A percentile compares a stretch with the other conserved stretches of the same genome.
Evolutionary conservation across 2,888 invertebrate species (phyloP).

Genomic region (Clostera curtula): DNA sequence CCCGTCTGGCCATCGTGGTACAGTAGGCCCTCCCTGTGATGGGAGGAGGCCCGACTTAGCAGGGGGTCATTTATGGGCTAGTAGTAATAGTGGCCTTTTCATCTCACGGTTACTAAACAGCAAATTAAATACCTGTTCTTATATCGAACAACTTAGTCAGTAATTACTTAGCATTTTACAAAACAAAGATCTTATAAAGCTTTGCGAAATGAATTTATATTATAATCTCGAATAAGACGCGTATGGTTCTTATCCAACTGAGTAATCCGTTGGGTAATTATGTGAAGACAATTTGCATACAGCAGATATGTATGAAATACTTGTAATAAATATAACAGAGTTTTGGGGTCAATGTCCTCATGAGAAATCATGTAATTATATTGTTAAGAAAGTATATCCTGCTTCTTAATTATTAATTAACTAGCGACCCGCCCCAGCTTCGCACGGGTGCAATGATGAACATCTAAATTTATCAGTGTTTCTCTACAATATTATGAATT

Average conservation of each 20-base stretch:
- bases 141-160: constrained; percentile 8
- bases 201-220: constrained; percentile 37
- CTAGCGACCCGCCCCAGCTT: too few species aligned
- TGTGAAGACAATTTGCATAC: constrained; percentile 52
- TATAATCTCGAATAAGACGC: constrained; percentile 37
- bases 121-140: constrained; percentile 5
- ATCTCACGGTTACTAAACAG: neutral
- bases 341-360: constrained; percentile 44
- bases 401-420: too few species aligned
- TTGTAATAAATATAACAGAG: constrained; percentile 41
- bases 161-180: constrained; percentile 3
- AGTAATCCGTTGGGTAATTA: constrained; percentile 55
- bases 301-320: constrained; percentile 37
- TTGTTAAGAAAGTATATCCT: constrained; percentile 19
- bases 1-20: too few species aligned
- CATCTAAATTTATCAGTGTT: too few species aligned
- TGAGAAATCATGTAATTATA: constrained; percentile 45
- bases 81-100: too few species aligned
- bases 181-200: constrained; percentile 13
- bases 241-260: constrained; percentile 35
- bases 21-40: too few species aligned
- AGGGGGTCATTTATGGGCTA: too few species aligned
- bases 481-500: too few species aligned
- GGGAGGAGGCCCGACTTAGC: too few species aligned
- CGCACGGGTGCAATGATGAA: too few species aligned